Evolutionary conservation across 2,113 vertebrate genomes (phyloP).

Genomic region (Oreotrochilus melanogaster): DNA sequence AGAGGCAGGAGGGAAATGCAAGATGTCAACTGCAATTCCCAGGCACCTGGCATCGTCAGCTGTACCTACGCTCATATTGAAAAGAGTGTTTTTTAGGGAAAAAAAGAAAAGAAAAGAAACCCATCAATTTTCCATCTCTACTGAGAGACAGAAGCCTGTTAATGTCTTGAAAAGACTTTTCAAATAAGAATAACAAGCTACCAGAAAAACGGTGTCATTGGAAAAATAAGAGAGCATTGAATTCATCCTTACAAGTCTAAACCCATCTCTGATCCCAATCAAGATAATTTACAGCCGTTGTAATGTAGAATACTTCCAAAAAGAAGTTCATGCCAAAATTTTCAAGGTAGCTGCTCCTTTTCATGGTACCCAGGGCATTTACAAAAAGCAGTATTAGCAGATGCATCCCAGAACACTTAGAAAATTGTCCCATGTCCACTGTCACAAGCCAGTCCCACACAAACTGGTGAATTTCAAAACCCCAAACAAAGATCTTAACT

Average conservation of each 20-base stretch:
- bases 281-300: background rate
- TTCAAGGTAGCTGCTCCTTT: background rate
- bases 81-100: background rate
- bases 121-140: background rate
- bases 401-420: background rate
- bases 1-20: background rate
- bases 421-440: background rate
- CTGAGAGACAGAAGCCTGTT: background rate
- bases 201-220: background rate
- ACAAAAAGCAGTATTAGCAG: background rate
- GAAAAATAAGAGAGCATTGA: background rate
- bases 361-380: background rate
- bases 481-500: background rate
- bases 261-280: background rate
- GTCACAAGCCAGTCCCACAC: background rate
- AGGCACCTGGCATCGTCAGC: background rate
- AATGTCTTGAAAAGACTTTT: background rate
- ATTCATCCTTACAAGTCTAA: background rate
- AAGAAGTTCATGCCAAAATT: background rate
- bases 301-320: background rate
- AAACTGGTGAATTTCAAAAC: background rate
- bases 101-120: background rate
- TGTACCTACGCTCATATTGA: background rate
- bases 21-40: background rate
- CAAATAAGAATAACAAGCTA: background rate